Conservation (phyloP, 2,797 vertebrate species). For the Poliocrania exsul region DNA sequence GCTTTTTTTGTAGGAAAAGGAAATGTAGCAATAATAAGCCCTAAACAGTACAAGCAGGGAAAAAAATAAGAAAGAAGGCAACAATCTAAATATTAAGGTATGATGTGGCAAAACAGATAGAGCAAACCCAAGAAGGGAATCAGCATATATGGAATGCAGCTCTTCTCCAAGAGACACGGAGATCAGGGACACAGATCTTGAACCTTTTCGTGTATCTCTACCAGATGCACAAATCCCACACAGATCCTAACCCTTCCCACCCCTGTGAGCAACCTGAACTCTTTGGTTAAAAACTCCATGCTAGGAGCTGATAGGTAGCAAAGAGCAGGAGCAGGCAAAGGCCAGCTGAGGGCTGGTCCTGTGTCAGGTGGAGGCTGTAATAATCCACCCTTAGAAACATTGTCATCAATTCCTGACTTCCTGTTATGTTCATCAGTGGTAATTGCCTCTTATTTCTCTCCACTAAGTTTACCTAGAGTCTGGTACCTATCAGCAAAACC, state of each 20-base stretch:
- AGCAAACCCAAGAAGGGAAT: not conserved
- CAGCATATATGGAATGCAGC: not conserved
- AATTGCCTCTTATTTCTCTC: conserved; percentile 45
- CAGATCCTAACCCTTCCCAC: not conserved
- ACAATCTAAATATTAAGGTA: not conserved
- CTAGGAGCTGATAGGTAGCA: not conserved
- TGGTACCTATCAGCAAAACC: not conserved
- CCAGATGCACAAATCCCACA: not conserved
- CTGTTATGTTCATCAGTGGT: not conserved
- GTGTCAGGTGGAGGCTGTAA: not conserved
- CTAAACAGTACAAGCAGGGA: not conserved
- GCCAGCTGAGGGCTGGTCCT: not conserved
- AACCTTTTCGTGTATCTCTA: not conserved
- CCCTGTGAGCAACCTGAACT: not conserved
- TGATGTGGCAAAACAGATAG: not conserved
- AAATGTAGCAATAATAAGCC: not conserved
- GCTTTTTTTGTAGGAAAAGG: not conserved
- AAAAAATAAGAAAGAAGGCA: not conserved
- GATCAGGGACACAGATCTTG: not conserved
- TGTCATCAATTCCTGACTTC: conserved; percentile 45
- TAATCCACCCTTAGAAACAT: conserved; percentile 30
- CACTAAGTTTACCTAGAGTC: not conserved
- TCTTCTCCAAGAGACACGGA: not conserved
- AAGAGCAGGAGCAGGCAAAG: not conserved
- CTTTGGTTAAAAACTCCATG: not conserved